A percentile compares a stretch with the other conserved stretches of the same genome.
Conservation (phyloP, 2,113 vertebrate genomes). For the Natator depressus region DNA sequence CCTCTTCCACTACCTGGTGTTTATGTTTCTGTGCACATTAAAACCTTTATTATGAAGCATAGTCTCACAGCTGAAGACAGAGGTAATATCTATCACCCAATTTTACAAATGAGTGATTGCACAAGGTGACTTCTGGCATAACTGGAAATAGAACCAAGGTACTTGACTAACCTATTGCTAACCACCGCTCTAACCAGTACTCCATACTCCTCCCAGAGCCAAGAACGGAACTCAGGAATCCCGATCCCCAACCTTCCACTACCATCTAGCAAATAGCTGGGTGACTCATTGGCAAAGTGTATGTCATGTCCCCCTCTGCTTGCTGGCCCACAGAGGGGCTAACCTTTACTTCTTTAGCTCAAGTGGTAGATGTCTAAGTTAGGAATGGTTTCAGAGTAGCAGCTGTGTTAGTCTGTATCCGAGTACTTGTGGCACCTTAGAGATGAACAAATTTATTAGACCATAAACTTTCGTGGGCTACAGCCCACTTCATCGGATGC, state of each 20-base stretch:
- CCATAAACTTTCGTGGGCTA: too few species aligned
- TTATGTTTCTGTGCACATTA: not conserved
- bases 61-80: not conserved
- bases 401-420: too few species aligned
- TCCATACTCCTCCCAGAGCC: not conserved
- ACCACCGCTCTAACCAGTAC: not conserved
- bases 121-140: not conserved
- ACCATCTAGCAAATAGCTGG: not conserved
- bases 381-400: too few species aligned
- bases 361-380: too few species aligned
- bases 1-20: not conserved
- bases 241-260: fast-evolving
- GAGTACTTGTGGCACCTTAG: too few species aligned
- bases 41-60: not conserved
- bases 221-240: not conserved
- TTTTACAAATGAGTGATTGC: not conserved
- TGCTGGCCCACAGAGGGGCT: not conserved
- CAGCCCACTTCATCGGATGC: too few species aligned
- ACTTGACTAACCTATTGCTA: not conserved
- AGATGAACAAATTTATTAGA: too few species aligned
- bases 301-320: fast-evolving
- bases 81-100: not conserved
- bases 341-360: not conserved
- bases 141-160: not conserved
- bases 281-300: not conserved